A percentile compares a stretch with the other conserved stretches of the same genome.
Conservation (phyloP, 2,888 invertebrate species). For the Tetragonula carbonaria region DNA sequence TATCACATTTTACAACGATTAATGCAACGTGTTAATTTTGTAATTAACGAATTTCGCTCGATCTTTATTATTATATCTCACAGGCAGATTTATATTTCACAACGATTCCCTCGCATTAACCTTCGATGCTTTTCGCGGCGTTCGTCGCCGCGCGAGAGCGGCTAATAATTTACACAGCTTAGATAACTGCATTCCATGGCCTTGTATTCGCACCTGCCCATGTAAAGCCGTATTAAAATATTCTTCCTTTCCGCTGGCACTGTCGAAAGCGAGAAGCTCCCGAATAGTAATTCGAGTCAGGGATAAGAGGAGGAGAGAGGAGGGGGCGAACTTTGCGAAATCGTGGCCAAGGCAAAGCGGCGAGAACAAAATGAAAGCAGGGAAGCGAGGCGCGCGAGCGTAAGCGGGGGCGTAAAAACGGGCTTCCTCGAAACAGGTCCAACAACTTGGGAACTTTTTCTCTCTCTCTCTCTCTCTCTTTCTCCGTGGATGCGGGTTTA, state of each 20-base stretch:
- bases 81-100: neutral
- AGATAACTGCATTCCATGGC: neutral
- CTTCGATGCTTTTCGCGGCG: neutral
- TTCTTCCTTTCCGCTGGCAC: neutral
- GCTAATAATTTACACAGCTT: neutral
- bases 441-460: slow-evolving; percentile 63
- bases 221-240: neutral
- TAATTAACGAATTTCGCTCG: neutral
- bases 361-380: neutral
- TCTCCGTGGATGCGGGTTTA: slow-evolving; percentile 60
- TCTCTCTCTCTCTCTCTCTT: slow-evolving; percentile 45
- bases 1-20: neutral
- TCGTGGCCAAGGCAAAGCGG: slow-evolving; percentile 12
- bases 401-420: slow-evolving; percentile 46
- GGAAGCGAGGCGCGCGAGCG: neutral
- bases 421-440: slow-evolving; percentile 45
- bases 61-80: neutral
- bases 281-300: neutral
- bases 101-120: neutral
- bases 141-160: no score
- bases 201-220: neutral
- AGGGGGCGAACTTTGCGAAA: neutral
- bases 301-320: no score
- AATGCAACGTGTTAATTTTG: neutral
- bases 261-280: neutral